Conservation (phyloP, 37 sponge, comb jelly and placozoan species). For the Axinella damicornis region DNA sequence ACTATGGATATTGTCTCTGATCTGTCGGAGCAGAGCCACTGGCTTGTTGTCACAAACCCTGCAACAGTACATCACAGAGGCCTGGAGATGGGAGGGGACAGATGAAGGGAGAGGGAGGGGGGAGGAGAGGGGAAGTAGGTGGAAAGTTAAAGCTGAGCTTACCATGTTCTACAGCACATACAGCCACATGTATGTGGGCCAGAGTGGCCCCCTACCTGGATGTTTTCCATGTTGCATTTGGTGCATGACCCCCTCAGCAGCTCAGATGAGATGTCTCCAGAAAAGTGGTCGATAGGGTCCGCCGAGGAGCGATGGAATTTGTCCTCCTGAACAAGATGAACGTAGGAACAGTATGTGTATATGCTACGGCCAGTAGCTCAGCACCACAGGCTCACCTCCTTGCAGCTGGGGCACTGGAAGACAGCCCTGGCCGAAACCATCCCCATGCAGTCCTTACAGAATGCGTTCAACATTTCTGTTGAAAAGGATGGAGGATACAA, state of each 20-base stretch:
- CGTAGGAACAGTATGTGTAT: not conserved
- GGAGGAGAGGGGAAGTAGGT: not conserved
- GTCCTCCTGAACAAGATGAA: not conserved
- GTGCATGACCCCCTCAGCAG: slow-evolving; percentile 17
- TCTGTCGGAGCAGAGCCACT: slow-evolving; percentile 40
- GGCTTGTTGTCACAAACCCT: slow-evolving; percentile 13
- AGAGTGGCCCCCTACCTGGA: not conserved
- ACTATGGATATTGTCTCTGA: slow-evolving; percentile 39
- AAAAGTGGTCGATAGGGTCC: slow-evolving; percentile 36
- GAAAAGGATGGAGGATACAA: not conserved
- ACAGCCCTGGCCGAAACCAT: not conserved
- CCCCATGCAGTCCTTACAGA: slow-evolving; percentile 23
- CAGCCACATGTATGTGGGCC: too few relatives aligned
- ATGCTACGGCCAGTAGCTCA: too few relatives aligned
- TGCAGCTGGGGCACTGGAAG: slow-evolving; percentile 20
- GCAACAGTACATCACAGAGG: slow-evolving; percentile 44
- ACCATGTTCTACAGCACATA: too few relatives aligned
- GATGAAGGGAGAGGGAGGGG: not conserved
- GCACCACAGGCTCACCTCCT: slow-evolving; percentile 1
- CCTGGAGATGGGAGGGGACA: slow-evolving; percentile 8
- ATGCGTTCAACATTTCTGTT: slow-evolving; percentile 20
- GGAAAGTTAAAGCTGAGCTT: not conserved
- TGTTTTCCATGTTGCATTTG: not conserved
- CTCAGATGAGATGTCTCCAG: not conserved
- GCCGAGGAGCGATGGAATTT: slow-evolving; percentile 7